These are phyloP conservation scores for Physocephala rufipes DNA, from an alignment of 2,888 invertebrate species.

Conservation along the genomic window DNA sequence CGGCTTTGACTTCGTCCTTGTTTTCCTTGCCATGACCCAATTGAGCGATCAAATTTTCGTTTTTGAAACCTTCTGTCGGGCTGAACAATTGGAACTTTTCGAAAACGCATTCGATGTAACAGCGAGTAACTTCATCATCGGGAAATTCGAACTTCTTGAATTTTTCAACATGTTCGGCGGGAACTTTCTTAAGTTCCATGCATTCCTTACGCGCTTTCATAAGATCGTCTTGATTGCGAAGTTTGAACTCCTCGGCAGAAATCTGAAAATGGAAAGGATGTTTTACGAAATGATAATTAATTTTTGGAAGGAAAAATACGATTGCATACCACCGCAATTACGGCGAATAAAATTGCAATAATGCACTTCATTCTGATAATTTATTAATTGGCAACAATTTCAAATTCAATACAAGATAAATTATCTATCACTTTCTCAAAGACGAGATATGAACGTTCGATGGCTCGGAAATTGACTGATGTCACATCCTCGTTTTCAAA, in stretches of 20 bases:
- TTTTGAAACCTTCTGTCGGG: conserved; percentile 60
- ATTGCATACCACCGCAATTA: conserved; percentile 60
- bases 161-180: conserved; percentile 60
- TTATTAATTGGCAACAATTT: conserved; percentile 4
- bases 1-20: conserved; percentile 59
- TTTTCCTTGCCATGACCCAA: conserved; percentile 61
- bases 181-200: conserved; percentile 58
- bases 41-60: conserved; percentile 62
- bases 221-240: conserved; percentile 63
- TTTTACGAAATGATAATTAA: background rate
- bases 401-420: background rate
- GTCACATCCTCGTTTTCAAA: conserved; percentile 6
- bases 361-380: conserved; percentile 59
- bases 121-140: conserved; percentile 63
- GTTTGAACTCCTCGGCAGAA: conserved; percentile 59
- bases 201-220: conserved; percentile 62
- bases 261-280: conserved; percentile 47
- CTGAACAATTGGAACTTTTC: conserved; percentile 64
- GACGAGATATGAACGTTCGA: conserved; percentile 30
- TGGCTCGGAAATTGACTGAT: conserved; percentile 47
- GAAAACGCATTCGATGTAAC: conserved; percentile 64
- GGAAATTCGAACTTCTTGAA: conserved; percentile 64
- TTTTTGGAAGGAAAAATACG: background rate
- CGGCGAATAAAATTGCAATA: conserved; percentile 58
- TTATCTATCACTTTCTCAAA: background rate